Percentiles rank a stretch among this genome's conserved stretches.
Conservation (phyloP, 2,797 vertebrate species). For the Acrossocheilus wenchowensis region DNA sequence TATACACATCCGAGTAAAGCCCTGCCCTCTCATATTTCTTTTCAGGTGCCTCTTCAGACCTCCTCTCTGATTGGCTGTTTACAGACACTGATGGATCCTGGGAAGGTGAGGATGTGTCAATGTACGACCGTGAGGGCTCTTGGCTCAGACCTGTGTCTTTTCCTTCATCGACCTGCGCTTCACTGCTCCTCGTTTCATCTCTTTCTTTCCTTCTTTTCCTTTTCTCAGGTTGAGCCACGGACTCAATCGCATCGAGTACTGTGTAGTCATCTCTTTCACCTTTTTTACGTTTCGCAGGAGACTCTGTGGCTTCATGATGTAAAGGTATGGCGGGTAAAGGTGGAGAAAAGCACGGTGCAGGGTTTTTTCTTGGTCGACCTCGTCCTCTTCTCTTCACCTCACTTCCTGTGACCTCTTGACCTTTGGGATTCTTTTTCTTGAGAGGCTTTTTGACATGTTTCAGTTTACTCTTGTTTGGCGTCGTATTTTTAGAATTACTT, state of each 20-base stretch:
- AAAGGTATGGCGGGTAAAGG: constrained; percentile 64
- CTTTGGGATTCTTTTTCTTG: constrained; percentile 83
- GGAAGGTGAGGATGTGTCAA: constrained; percentile 27
- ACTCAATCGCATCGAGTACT: constrained; percentile 20
- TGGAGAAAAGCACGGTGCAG: constrained; percentile 71
- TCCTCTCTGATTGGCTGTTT: constrained; percentile 83
- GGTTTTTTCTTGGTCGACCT: constrained; percentile 89
- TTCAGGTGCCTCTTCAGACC: constrained; percentile 82
- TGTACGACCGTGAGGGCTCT: constrained; percentile 56
- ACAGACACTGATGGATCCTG: constrained; percentile 74
- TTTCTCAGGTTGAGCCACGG: constrained; percentile 45
- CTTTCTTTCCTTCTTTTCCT: constrained; percentile 33
- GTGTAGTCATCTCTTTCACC: constrained; percentile 35
- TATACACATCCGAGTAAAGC: constrained; percentile 97
- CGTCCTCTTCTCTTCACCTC: constrained; percentile 89
- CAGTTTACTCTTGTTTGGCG: constrained; percentile 81
- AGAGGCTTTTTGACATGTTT: constrained; percentile 85
- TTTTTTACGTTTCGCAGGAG: constrained; percentile 45
- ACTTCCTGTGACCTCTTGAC: constrained; percentile 80
- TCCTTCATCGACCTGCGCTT: constrained; percentile 29
- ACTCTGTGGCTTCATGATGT: constrained; percentile 68
- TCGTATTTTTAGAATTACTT: neutral
- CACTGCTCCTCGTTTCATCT: constrained; percentile 22
- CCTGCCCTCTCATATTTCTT: constrained; percentile 96
- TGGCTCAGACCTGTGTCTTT: constrained; percentile 72